Conservation (phyloP, 1,140 invertebrate genomes). For the Palaemon carinicauda region DNA sequence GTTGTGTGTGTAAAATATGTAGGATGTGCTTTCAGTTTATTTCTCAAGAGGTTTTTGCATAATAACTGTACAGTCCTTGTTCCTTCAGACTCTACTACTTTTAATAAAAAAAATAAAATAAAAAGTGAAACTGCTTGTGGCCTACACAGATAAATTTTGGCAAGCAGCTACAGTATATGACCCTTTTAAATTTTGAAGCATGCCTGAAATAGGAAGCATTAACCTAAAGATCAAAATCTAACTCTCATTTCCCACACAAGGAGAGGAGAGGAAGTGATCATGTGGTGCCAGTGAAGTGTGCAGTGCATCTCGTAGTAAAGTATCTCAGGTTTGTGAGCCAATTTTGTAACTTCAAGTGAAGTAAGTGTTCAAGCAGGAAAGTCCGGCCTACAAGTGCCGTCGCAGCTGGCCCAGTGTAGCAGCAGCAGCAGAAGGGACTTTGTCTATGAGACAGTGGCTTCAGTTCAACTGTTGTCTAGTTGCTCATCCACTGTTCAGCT, state of each 20-base stretch:
- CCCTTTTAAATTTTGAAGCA: constrained; percentile 12
- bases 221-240: neutral
- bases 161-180: constrained; percentile 15
- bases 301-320: constrained; percentile 34
- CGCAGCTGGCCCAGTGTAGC: constrained; percentile 5
- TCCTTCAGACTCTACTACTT: constrained; percentile 6
- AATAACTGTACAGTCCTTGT: constrained; percentile 36
- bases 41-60: constrained; percentile 31
- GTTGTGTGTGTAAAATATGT: constrained; percentile 20
- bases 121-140: constrained; percentile 10
- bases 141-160: constrained; percentile 22
- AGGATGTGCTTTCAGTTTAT: constrained; percentile 29
- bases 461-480: neutral
- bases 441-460: too few species aligned
- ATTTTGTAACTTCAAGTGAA: constrained; percentile 17
- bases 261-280: constrained; percentile 3
- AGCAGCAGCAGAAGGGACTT: neutral
- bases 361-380: constrained; percentile 26
- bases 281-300: constrained; percentile 30
- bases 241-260: neutral
- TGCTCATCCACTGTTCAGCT: constrained; percentile 11
- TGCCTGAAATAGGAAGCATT: constrained; percentile 15
- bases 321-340: constrained; percentile 35
- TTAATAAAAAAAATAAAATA: neutral
- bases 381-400: constrained; percentile 2